phyloP scores from a whole-genome alignment of 1,140 invertebrate genomes.

The Harlomillsia oculata region DNA sequence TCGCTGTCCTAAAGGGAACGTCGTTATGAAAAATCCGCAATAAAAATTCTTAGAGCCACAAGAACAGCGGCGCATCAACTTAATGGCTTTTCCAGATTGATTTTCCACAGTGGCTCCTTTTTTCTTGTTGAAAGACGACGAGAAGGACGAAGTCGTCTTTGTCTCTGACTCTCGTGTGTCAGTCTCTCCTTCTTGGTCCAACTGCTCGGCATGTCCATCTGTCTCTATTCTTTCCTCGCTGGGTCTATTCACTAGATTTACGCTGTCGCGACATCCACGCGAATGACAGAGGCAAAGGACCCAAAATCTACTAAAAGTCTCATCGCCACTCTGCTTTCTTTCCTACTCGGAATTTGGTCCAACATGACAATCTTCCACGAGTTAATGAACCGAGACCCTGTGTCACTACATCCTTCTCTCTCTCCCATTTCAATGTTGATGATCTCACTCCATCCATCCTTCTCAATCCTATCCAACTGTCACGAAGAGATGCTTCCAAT shows the following conservation, averaged over 20 bases:
- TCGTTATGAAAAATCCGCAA: slow-evolving; percentile 36
- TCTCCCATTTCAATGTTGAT: slow-evolving; percentile 25
- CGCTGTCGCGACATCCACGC: too few relatives aligned
- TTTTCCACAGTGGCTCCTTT: slow-evolving; percentile 26
- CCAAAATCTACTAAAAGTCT: too few relatives aligned
- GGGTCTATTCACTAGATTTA: too few relatives aligned
- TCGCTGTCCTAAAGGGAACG: slow-evolving; percentile 13
- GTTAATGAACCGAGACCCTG: slow-evolving; percentile 26
- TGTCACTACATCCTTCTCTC: slow-evolving; percentile 16
- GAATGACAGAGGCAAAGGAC: too few relatives aligned
- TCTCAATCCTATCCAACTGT: slow-evolving; percentile 6
- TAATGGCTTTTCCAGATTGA: slow-evolving; percentile 35
- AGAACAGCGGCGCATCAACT: slow-evolving; percentile 31
- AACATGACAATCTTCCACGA: slow-evolving; percentile 17
- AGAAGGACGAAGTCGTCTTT: neutral
- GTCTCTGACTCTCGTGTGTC: neutral
- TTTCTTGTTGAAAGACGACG: neutral
- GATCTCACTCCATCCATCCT: slow-evolving; percentile 9
- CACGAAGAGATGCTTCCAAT: too few relatives aligned
- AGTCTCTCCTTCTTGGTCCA: neutral
- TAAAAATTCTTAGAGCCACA: slow-evolving; percentile 34
- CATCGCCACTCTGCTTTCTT: too few relatives aligned
- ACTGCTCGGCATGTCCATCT: too few relatives aligned
- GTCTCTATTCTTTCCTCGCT: too few relatives aligned
- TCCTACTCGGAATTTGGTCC: too few relatives aligned